phyloP scores from a whole-genome alignment of 2,113 vertebrate genomes.

The Trematocara zebra region DNA sequence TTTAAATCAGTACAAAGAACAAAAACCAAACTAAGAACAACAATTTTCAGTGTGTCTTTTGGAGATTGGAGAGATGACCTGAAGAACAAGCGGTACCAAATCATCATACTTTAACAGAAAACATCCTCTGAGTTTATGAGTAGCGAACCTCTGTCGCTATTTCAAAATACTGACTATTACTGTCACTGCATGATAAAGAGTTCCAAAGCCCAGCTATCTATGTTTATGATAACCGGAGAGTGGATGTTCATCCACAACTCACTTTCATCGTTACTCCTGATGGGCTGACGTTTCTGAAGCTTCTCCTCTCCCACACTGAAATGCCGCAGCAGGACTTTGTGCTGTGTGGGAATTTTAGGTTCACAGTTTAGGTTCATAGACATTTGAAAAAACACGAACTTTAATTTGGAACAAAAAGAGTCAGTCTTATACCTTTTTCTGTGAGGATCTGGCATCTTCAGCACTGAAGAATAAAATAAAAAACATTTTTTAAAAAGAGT shows the following conservation, averaged over 20 bases:
- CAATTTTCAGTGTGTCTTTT: neutral
- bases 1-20: neutral
- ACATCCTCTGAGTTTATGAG: neutral
- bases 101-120: neutral
- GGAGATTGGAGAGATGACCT: neutral
- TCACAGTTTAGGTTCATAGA: neutral
- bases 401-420: neutral
- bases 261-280: slow-evolving; percentile 90
- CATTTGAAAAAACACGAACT: neutral
- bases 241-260: slow-evolving; percentile 39
- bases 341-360: slow-evolving; percentile 64
- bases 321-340: slow-evolving; percentile 91
- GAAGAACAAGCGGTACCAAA: neutral
- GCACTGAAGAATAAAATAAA: slow-evolving; percentile 68
- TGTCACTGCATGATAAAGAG: neutral
- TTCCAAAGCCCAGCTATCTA: neutral
- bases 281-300: slow-evolving; percentile 87
- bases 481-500: neutral
- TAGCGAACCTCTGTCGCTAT: accelerated
- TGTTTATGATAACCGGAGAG: neutral
- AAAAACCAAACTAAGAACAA: neutral
- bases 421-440: slow-evolving; percentile 80
- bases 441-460: slow-evolving; percentile 82
- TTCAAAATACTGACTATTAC: neutral
- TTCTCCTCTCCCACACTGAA: slow-evolving; percentile 90